phyloP scores from a whole-genome alignment of 2,113 vertebrate species.

The Melanocharis versteri region DNA sequence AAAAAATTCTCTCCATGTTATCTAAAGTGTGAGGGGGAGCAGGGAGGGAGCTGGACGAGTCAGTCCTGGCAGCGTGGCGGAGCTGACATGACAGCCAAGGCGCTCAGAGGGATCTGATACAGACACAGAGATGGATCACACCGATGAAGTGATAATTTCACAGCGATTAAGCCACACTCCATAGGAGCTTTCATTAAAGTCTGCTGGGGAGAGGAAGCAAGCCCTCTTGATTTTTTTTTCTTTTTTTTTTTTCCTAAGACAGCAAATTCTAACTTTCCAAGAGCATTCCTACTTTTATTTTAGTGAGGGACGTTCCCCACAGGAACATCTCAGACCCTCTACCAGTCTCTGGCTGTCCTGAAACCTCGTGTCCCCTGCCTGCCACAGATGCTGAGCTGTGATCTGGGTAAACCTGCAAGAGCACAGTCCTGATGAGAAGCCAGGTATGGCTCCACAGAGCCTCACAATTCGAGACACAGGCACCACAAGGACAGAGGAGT shows the following conservation, averaged over 20 bases:
- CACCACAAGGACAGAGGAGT: neutral
- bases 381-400: neutral
- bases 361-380: neutral
- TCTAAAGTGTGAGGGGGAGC: neutral
- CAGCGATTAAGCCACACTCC: slow-evolving; percentile 43
- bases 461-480: neutral
- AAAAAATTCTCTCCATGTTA: slow-evolving; percentile 6
- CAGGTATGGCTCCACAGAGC: neutral
- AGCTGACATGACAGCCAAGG: neutral
- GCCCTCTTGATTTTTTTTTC: neutral
- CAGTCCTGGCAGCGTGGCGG: neutral
- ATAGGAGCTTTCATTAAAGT: slow-evolving; percentile 37
- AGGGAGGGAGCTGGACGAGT: neutral
- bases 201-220: slow-evolving; percentile 1
- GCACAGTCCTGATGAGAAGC: neutral
- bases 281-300: neutral
- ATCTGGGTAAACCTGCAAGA: neutral
- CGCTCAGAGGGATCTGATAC: neutral
- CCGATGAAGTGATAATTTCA: slow-evolving; percentile 52
- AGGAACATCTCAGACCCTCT: neutral
- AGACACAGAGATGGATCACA: slow-evolving; percentile 13
- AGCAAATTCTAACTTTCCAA: neutral
- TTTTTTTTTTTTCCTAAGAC: neutral
- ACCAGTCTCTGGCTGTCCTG: neutral
- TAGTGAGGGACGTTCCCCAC: neutral